Conservation (phyloP, 2,113 vertebrate species). For the Xenopus borealis region DNA sequence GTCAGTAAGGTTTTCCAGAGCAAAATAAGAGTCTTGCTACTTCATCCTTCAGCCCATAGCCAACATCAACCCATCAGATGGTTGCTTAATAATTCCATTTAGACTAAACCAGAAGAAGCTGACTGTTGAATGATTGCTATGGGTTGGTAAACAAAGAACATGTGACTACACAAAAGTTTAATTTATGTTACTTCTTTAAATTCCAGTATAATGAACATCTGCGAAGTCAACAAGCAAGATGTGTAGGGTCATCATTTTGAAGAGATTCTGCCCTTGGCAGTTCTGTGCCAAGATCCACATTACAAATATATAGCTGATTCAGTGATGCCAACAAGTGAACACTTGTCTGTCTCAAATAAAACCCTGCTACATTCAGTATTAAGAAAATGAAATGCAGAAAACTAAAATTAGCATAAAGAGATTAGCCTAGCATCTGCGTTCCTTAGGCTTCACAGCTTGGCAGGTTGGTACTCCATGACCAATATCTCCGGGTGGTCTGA, state of each 20-base stretch:
- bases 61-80: background rate
- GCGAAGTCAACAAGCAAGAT: background rate
- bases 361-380: no score
- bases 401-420: background rate
- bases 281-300: background rate
- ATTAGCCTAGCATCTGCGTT: background rate
- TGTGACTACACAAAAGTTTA: background rate
- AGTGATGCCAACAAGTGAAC: background rate
- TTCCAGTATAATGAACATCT: background rate
- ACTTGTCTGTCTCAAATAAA: no score
- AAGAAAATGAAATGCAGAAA: no score
- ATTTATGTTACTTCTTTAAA: no score
- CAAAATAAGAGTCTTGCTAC: no score
- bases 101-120: background rate
- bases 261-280: background rate
- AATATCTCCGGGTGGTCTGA: slow-evolving; percentile 33
- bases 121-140: background rate
- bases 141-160: background rate
- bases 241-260: background rate
- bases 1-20: no score
- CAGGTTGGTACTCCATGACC: slow-evolving; percentile 3
- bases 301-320: background rate
- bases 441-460: slow-evolving; percentile 7
- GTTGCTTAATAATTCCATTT: background rate
- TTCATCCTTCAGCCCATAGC: background rate